Evolutionary conservation across 2,888 invertebrate species (phyloP).

Genomic region (Liodrosophila aerea): DNA sequence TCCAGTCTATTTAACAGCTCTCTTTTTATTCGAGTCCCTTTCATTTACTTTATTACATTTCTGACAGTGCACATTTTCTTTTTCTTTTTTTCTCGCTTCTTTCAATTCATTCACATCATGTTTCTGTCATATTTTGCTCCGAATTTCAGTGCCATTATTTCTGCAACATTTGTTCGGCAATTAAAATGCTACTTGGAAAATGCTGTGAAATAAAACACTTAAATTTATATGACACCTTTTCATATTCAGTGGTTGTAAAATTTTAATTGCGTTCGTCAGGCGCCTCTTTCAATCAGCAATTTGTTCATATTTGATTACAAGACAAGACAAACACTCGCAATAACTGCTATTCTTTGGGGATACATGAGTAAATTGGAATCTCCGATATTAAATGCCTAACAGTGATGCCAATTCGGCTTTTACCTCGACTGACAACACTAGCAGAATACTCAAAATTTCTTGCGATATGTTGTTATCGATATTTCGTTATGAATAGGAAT

Average conservation of each 20-base stretch:
- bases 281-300: slow-evolving; percentile 51
- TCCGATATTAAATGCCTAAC: not conserved
- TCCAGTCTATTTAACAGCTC: not conserved
- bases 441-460: no score
- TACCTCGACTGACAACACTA: not conserved
- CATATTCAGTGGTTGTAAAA: slow-evolving; percentile 57
- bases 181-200: slow-evolving; percentile 30
- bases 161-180: slow-evolving; percentile 42
- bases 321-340: slow-evolving; percentile 44
- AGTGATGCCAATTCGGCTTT: slow-evolving; percentile 6
- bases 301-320: slow-evolving; percentile 52
- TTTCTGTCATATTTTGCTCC: slow-evolving; percentile 4
- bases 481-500: no score
- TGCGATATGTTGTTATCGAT: no score
- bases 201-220: slow-evolving; percentile 21
- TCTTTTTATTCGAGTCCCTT: slow-evolving; percentile 18
- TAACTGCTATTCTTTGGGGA: slow-evolving; percentile 20
- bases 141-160: slow-evolving; percentile 27
- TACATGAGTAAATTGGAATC: slow-evolving; percentile 13
- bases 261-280: slow-evolving; percentile 60
- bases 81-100: no score
- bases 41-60: slow-evolving; percentile 34
- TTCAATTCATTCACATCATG: not conserved
- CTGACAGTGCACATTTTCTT: slow-evolving; percentile 20
- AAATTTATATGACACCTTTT: slow-evolving; percentile 58